These are phyloP conservation scores for Noctua janthina DNA, from an alignment of 2,888 invertebrate species.

Conservation along the genomic window DNA sequence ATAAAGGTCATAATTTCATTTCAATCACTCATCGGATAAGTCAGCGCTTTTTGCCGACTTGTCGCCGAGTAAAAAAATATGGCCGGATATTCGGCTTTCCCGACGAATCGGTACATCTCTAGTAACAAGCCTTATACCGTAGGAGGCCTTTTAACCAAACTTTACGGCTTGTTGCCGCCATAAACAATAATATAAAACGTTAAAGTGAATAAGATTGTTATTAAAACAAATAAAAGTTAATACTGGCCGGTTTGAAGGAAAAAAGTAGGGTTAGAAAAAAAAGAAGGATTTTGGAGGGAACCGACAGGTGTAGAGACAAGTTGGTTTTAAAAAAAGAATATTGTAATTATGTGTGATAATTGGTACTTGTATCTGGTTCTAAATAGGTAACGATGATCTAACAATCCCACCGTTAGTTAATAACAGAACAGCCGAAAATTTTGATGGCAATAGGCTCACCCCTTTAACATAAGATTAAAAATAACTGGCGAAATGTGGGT, in stretches of 20 bases:
- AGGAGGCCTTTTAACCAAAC: constrained; percentile 64
- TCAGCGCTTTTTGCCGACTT: too few relatives aligned
- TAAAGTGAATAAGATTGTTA: constrained; percentile 72
- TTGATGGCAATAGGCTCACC: too few relatives aligned
- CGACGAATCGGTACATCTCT: not conserved
- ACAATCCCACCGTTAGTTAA: too few relatives aligned
- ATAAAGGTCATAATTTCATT: not conserved
- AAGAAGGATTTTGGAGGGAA: not conserved
- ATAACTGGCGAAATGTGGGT: too few relatives aligned
- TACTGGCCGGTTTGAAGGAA: not conserved
- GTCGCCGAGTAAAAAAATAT: not conserved
- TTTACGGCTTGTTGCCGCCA: constrained; percentile 69
- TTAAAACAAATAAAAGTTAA: constrained; percentile 56
- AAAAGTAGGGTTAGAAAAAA: constrained; percentile 11
- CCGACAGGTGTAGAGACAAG: not conserved
- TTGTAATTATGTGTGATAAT: not conserved
- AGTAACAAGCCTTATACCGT: constrained; percentile 57
- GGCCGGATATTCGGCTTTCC: not conserved
- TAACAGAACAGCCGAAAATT: too few relatives aligned
- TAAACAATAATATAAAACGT: constrained; percentile 72
- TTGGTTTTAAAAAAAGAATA: not conserved
- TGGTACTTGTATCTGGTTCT: not conserved
- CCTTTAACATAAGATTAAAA: too few relatives aligned
- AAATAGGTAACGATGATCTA: too few relatives aligned
- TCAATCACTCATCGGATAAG: not conserved